These are phyloP conservation scores for Dendrolimus pini DNA, from an alignment of 2,888 invertebrate genomes.

Conservation along the genomic window DNA sequence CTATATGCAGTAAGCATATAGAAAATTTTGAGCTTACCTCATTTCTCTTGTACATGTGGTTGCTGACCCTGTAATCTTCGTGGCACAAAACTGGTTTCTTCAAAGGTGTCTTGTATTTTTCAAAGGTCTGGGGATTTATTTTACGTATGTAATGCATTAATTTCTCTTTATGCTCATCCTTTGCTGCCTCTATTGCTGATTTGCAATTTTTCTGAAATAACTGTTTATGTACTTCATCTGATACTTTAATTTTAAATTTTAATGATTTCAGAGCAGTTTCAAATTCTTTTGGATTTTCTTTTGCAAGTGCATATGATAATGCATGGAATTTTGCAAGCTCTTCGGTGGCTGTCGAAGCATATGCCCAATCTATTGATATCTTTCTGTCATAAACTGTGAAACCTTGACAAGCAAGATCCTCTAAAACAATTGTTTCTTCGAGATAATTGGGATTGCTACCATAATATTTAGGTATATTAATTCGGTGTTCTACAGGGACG, in stretches of 20 bases:
- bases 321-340: slow-evolving; percentile 41
- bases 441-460: slow-evolving; percentile 16
- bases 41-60: too few relatives aligned
- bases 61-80: slow-evolving; percentile 37
- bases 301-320: slow-evolving; percentile 32
- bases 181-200: slow-evolving; percentile 16
- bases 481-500: slow-evolving; percentile 19
- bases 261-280: slow-evolving; percentile 1
- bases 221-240: neutral
- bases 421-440: slow-evolving; percentile 37
- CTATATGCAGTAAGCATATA: too few relatives aligned
- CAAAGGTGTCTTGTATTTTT: slow-evolving; percentile 10
- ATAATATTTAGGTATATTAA: slow-evolving; percentile 25
- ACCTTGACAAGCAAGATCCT: slow-evolving; percentile 26
- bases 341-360: slow-evolving; percentile 21
- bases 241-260: neutral
- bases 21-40: too few relatives aligned
- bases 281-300: slow-evolving; percentile 28
- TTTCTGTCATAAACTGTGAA: slow-evolving; percentile 29
- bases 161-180: slow-evolving; percentile 25
- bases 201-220: slow-evolving; percentile 9
- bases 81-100: slow-evolving; percentile 15
- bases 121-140: slow-evolving; percentile 6
- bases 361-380: slow-evolving; percentile 28
- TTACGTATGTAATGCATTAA: slow-evolving; percentile 19